Evolutionary conservation across 2,888 invertebrate genomes (phyloP), one percentile per base, ranked within the genome.

Genomic region (Aphodius granarius): DNA sequence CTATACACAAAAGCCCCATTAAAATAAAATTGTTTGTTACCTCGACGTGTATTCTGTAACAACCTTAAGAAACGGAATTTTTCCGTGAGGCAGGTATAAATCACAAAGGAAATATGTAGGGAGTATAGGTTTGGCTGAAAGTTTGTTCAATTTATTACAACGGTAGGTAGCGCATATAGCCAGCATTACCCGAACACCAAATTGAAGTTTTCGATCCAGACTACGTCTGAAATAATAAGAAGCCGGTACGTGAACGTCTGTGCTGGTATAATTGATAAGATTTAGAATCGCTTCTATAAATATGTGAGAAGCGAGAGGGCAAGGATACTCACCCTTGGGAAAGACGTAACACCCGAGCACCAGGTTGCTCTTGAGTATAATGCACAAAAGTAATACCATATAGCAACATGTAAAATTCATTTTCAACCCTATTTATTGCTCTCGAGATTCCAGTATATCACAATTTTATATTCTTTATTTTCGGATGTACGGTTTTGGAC

Each of bases 331-430:
- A 89, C 90, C 90, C 85, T 88, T 90, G 23, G 90, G 89, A 80
- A 90, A 90, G 21, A 90, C 83, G 82, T 90, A 90, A 85, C 90
- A 90, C 80, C 88, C 87, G 66, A 85, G 83, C 78, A 85, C 65
- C 66, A 73, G 19, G 63, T 72, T 71, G 74, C 68, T 64, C 63
- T 75, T 63, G 73, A 76, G 72, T 72, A 71, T 74, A 66, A 75
- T 75, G 68, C 78, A 81, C 74, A 75, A 80, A 78, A 73, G 75
- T 74, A 78, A 80, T 73, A 68, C 22, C 66, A 74, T 80, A 76
- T 78, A 75, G 74, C 75, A 75, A 72, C 75, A 78, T 78, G 73
- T 71, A 76, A 79, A 77, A 78, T 80, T 77, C 75, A 78, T 73
- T 77, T 75, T 43, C 43, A 13, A 21, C n/a, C 18, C 13, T 22